Evolutionary conservation across 2,888 invertebrate species (phyloP).

Genomic region (Eubasilissa splendida): DNA sequence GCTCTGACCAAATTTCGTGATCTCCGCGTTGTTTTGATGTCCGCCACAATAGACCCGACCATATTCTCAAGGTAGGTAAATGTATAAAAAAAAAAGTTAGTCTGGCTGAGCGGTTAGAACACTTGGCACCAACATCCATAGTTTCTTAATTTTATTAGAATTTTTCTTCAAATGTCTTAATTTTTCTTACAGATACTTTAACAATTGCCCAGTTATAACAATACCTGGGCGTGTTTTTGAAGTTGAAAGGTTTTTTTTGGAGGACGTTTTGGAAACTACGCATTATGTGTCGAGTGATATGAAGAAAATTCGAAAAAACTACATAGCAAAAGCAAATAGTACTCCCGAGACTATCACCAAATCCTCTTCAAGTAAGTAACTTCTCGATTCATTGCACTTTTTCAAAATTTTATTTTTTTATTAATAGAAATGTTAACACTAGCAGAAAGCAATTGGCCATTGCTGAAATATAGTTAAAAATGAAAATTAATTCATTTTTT

Average conservation of each 20-base stretch:
- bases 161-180: too few species aligned
- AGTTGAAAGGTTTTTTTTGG: conserved; percentile 84
- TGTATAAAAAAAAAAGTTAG: neutral
- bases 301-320: conserved; percentile 60
- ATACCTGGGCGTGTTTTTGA: conserved; percentile 85
- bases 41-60: conserved; percentile 90
- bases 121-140: neutral
- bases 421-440: too few species aligned
- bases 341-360: neutral
- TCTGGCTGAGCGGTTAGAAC: too few species aligned
- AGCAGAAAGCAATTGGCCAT: too few species aligned
- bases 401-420: too few species aligned
- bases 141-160: neutral
- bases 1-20: conserved; percentile 79
- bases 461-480: too few species aligned
- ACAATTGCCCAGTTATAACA: conserved; percentile 81
- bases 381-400: too few species aligned
- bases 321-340: neutral
- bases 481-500: too few species aligned
- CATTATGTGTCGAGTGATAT: conserved; percentile 73
- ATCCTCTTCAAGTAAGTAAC: conserved; percentile 13
- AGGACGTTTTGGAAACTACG: conserved; percentile 81
- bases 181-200: conserved; percentile 78
- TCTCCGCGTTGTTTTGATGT: conserved; percentile 92
- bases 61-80: conserved; percentile 77